phyloP scores from a whole-genome alignment of 2,797 vertebrate genomes.

The Kryptolebias ocellatus region DNA sequence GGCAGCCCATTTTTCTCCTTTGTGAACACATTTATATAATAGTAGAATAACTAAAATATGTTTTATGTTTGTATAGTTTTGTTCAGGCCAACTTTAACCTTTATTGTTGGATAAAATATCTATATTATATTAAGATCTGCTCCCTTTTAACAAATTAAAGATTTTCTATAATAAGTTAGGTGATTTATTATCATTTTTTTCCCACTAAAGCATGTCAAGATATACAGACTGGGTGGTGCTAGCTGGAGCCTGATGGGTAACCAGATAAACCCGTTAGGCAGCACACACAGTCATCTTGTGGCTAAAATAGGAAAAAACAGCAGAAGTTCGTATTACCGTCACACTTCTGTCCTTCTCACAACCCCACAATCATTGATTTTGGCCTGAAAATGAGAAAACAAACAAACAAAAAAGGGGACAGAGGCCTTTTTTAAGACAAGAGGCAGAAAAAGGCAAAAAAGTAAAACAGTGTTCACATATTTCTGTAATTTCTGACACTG shows the following conservation, averaged over 20 bases:
- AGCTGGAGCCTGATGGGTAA: not conserved
- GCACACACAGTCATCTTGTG: slow-evolving; percentile 26
- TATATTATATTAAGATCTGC: too few species aligned
- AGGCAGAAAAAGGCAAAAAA: not conserved
- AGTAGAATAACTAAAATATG: too few species aligned
- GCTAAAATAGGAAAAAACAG: slow-evolving; percentile 30
- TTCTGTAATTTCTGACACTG: too few species aligned
- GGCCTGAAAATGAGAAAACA: slow-evolving; percentile 65
- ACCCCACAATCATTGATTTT: slow-evolving; percentile 71
- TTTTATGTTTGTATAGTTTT: too few species aligned
- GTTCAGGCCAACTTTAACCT: too few species aligned
- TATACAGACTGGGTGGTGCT: not conserved
- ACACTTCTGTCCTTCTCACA: slow-evolving; percentile 43
- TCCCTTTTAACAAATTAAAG: too few species aligned
- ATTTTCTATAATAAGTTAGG: too few species aligned
- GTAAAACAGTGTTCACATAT: too few species aligned
- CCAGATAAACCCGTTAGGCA: not conserved
- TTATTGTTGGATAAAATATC: too few species aligned
- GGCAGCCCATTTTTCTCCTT: too few species aligned
- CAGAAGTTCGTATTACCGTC: slow-evolving; percentile 40
- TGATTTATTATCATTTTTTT: too few species aligned
- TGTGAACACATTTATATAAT: too few species aligned
- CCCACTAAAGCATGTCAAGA: not conserved
- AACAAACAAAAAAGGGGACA: not conserved
- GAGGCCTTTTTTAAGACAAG: not conserved